A percentile compares a stretch with the other conserved stretches of the same genome.
Conservation (phyloP, 2,797 vertebrate species). For the Anguilla anguilla region DNA sequence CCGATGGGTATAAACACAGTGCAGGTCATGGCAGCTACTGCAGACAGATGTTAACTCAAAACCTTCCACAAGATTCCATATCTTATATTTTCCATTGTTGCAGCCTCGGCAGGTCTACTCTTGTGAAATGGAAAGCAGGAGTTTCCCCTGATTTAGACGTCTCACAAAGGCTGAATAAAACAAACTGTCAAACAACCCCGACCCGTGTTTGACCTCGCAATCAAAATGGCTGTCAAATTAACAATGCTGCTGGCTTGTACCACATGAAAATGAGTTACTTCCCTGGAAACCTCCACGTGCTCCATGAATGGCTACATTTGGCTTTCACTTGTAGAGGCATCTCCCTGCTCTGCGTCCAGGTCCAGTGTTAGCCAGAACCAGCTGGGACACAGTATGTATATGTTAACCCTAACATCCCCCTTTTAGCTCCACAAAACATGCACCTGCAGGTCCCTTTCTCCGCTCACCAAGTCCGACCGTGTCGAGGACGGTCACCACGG, state of each 20-base stretch:
- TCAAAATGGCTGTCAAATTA: background rate
- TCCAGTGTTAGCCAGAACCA: background rate
- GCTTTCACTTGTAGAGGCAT: background rate
- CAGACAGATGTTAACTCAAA: background rate
- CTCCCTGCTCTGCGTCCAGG: background rate
- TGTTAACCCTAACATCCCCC: background rate
- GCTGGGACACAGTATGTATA: background rate
- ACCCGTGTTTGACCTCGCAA: background rate
- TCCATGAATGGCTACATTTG: background rate
- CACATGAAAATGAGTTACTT: background rate
- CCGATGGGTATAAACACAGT: background rate
- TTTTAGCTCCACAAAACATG: background rate
- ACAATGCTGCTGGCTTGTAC: background rate
- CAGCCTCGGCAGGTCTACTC: background rate
- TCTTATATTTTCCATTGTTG: background rate
- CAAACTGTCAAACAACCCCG: background rate
- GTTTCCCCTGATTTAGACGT: background rate
- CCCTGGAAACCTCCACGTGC: background rate
- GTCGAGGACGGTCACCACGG: background rate
- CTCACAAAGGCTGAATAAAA: conserved; percentile 1
- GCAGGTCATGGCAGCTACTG: background rate
- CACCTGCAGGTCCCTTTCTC: background rate
- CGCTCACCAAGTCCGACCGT: background rate
- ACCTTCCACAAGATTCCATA: background rate
- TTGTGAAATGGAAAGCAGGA: background rate